Percentiles rank a stretch among this genome's conserved stretches.
Evolutionary conservation across 2,888 invertebrate genomes (phyloP).

Genomic region (Dioctria rufipes): DNA sequence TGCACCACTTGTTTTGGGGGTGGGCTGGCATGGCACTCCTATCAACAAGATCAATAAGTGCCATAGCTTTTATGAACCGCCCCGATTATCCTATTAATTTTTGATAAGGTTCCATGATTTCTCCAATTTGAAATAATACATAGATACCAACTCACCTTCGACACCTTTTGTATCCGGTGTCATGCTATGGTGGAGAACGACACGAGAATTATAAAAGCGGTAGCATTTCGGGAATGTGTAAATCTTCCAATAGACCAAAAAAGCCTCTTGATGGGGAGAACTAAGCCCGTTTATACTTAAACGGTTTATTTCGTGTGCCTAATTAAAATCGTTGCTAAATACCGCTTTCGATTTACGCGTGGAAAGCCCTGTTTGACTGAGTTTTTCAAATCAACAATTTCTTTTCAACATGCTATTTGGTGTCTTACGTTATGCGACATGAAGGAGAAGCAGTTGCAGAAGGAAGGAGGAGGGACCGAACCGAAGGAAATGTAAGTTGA

Average conservation of each 20-base stretch:
- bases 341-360: slow-evolving; percentile 15
- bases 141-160: background rate
- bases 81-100: slow-evolving; percentile 31
- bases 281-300: slow-evolving; percentile 56
- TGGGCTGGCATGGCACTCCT: slow-evolving; percentile 6
- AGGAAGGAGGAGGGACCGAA: background rate
- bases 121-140: background rate
- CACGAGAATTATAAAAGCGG: background rate
- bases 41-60: slow-evolving; percentile 17
- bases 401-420: background rate
- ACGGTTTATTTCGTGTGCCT: slow-evolving; percentile 54
- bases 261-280: slow-evolving; percentile 51
- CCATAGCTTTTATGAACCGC: slow-evolving; percentile 24
- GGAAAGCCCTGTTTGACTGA: background rate
- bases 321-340: slow-evolving; percentile 57
- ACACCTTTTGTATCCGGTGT: background rate
- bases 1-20: slow-evolving; percentile 14
- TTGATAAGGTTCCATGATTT: slow-evolving; percentile 32
- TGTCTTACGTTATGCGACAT: background rate
- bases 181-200: background rate
- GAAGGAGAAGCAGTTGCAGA: background rate
- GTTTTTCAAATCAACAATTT: background rate
- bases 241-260: slow-evolving; percentile 15
- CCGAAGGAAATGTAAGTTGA: background rate
- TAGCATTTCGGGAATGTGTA: background rate